Conservation (phyloP, 2,113 vertebrate species). For the Pygoscelis adeliae region DNA sequence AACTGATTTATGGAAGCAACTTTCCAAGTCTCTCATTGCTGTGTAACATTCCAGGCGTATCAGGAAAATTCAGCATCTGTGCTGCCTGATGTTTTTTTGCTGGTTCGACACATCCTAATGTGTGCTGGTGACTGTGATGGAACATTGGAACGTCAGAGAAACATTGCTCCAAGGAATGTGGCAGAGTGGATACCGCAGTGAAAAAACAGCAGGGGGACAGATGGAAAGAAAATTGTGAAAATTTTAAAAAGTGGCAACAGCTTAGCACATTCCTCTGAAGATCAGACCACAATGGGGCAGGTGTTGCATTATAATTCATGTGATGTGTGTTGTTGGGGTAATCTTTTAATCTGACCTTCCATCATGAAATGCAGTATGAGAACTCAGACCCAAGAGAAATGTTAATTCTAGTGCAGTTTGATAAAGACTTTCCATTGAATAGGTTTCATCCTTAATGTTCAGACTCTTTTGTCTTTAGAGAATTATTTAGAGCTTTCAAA, state of each 20-base stretch:
- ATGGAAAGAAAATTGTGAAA: neutral
- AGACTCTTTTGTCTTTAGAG: neutral
- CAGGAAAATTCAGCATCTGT: conserved; percentile 38
- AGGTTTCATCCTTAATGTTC: neutral
- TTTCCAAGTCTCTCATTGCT: neutral
- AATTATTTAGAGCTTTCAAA: neutral
- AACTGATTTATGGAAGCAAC: conserved; percentile 18
- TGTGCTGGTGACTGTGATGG: neutral
- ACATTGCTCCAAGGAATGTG: neutral
- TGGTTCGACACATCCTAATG: conserved; percentile 11
- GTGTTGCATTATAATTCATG: neutral
- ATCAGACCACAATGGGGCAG: neutral
- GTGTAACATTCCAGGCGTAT: neutral
- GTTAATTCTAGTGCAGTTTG: neutral
- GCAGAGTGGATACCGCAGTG: neutral
- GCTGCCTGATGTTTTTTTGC: conserved; percentile 31
- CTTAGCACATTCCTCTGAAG: neutral
- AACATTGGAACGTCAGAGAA: neutral
- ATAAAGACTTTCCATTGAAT: neutral
- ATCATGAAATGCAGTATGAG: neutral
- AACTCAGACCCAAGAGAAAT: neutral
- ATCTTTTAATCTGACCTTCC: neutral
- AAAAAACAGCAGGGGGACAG: neutral
- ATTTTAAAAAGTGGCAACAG: neutral
- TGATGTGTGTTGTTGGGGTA: neutral